Percentiles rank a stretch among this genome's conserved stretches.
Evolutionary conservation across 2,797 vertebrate species (phyloP).

Genomic region (Tinamus major): DNA sequence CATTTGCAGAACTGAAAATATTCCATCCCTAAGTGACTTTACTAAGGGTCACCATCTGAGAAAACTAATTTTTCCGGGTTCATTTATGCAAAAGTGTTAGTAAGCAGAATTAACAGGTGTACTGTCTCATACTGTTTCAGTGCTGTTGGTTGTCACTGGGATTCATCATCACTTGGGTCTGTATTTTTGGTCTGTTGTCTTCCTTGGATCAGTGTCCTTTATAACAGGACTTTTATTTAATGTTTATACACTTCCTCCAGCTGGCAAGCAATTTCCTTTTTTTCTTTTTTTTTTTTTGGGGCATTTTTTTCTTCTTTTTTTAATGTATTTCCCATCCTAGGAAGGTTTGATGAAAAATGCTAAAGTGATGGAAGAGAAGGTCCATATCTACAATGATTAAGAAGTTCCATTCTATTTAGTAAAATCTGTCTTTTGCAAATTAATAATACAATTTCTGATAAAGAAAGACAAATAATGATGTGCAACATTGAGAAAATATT

Average conservation of each 20-base stretch:
- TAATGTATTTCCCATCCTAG: background rate
- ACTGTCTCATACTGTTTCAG: background rate
- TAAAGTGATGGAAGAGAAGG: background rate
- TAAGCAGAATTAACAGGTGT: constrained; percentile 33
- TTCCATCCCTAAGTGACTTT: background rate
- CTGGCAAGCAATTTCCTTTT: background rate
- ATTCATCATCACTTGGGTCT: constrained; percentile 12
- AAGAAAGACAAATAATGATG: background rate
- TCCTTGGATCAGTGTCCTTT: constrained; percentile 26
- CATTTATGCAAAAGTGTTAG: background rate
- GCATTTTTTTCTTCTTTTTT: background rate
- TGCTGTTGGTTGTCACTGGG: constrained; percentile 7
- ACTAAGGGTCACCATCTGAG: background rate
- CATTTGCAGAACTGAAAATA: background rate
- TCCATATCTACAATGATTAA: background rate
- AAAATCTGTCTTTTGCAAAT: background rate
- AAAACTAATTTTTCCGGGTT: constrained; percentile 2
- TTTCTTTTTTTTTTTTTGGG: background rate
- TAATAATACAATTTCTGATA: background rate
- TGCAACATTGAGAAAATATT: background rate
- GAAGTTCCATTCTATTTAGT: background rate
- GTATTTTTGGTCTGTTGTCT: constrained; percentile 38
- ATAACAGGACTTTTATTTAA: constrained; percentile 35
- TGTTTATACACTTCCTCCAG: constrained; percentile 6
- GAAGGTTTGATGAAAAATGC: background rate